These are phyloP conservation scores for Echinarachnius parma DNA, from an alignment of 53 echinoderm and acorn worm species.

Conservation along the genomic window DNA sequence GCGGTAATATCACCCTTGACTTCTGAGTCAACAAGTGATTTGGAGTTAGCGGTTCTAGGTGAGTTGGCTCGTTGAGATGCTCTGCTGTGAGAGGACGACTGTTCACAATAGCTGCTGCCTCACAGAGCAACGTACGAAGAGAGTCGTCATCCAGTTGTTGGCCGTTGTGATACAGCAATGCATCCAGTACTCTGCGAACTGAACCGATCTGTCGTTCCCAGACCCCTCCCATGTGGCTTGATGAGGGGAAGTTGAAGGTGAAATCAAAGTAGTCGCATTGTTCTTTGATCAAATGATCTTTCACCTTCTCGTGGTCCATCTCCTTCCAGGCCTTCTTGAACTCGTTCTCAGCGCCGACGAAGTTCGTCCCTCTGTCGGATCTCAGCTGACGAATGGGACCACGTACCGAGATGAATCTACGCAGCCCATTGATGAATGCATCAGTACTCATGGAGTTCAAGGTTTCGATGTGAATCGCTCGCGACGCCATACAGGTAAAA, in stretches of 20 bases:
- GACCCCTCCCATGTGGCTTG: constrained; percentile 24
- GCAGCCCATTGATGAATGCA: constrained; percentile 56
- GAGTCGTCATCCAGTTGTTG: constrained; percentile 25
- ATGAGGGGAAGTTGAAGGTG: constrained; percentile 26
- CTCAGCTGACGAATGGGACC: constrained; percentile 58
- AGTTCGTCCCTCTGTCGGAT: constrained; percentile 64
- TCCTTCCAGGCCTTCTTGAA: constrained; percentile 26
- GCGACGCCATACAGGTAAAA: constrained; percentile 62
- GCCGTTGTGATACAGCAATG: constrained; percentile 21
- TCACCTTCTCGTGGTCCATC: constrained; percentile 37
- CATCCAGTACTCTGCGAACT: constrained; percentile 19
- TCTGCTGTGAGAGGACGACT: constrained; percentile 34
- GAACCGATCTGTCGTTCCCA: constrained; percentile 17
- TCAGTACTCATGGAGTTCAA: constrained; percentile 44
- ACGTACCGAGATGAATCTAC: constrained; percentile 50
- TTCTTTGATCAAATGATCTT: constrained; percentile 13
- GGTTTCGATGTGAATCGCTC: constrained; percentile 68
- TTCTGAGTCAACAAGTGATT: constrained; percentile 52
- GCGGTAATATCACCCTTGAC: constrained; percentile 39
- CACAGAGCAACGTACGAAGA: constrained; percentile 7
- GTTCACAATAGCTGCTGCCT: constrained; percentile 40
- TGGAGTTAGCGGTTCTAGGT: constrained; percentile 47
- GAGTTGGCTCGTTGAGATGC: constrained; percentile 24
- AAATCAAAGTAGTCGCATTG: constrained; percentile 48
- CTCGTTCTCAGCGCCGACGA: constrained; percentile 51